These are phyloP conservation scores for Cyrtodaria siliqua DNA, from an alignment of 2,888 invertebrate species.

Conservation along the genomic window DNA sequence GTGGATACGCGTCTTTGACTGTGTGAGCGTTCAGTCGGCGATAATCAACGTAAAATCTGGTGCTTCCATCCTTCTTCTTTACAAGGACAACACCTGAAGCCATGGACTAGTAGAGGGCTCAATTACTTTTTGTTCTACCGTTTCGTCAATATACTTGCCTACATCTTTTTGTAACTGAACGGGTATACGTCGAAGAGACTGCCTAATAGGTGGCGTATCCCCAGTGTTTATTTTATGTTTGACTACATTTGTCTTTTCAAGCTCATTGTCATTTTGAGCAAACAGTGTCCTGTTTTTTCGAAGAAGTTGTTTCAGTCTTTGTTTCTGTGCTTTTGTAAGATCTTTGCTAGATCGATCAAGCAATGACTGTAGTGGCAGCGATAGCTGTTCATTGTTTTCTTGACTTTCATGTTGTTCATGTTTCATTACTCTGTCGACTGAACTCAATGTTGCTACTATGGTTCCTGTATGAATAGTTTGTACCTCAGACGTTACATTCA, in stretches of 20 bases:
- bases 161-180: too few species aligned
- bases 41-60: constrained; percentile 42
- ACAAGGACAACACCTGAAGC: too few species aligned
- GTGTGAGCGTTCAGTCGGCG: constrained; percentile 26
- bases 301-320: too few species aligned
- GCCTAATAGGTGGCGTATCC: not conserved
- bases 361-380: too few species aligned
- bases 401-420: too few species aligned
- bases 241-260: constrained; percentile 3
- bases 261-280: not conserved
- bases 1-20: constrained; percentile 21
- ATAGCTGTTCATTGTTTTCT: not conserved
- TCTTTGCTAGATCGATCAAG: too few species aligned
- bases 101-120: too few species aligned
- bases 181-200: too few species aligned
- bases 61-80: constrained; percentile 8
- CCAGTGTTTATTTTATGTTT: constrained; percentile 4
- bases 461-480: not conserved
- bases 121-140: too few species aligned
- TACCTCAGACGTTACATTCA: not conserved
- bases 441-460: not conserved
- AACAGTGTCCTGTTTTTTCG: constrained; percentile 15
- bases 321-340: too few species aligned
- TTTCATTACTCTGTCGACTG: not conserved
- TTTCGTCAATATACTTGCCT: too few species aligned